Evolutionary conservation across 2,888 invertebrate species (phyloP).

Genomic region (Caenorhabditis macrosperma): DNA sequence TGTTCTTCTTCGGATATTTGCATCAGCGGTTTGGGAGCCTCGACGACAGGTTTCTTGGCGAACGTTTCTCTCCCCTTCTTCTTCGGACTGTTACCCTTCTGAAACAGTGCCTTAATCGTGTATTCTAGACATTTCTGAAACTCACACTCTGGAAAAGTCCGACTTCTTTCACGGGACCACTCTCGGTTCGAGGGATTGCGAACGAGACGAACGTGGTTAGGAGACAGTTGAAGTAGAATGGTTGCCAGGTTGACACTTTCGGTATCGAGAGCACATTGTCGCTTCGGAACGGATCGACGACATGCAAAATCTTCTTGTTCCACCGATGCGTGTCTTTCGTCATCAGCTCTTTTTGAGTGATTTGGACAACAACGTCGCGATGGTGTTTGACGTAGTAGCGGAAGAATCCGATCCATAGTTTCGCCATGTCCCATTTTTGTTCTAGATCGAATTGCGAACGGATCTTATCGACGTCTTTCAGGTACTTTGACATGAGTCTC

Average conservation of each 20-base stretch:
- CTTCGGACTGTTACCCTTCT: constrained; percentile 3
- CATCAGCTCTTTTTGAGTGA: constrained; percentile 37
- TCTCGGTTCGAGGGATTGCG: constrained; percentile 49
- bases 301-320: constrained; percentile 58
- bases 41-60: not conserved
- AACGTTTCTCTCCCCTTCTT: not conserved
- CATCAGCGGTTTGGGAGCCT: not conserved
- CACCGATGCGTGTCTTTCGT: constrained; percentile 33
- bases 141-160: constrained; percentile 29
- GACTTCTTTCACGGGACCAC: constrained; percentile 37
- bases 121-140: not conserved
- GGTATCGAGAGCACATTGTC: constrained; percentile 60
- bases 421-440: constrained; percentile 35
- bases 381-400: constrained; percentile 36
- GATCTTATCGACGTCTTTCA: constrained; percentile 33
- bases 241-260: constrained; percentile 57
- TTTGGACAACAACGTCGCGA: constrained; percentile 50
- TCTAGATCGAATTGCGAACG: constrained; percentile 8
- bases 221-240: constrained; percentile 66
- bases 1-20: constrained; percentile 19
- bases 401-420: constrained; percentile 54
- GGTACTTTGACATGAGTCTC: constrained; percentile 21
- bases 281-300: constrained; percentile 61
- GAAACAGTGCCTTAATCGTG: not conserved
- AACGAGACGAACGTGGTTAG: constrained; percentile 47